Evolutionary conservation across 2,113 vertebrate species (phyloP), one percentile per base, ranked within the genome.

Genomic region (Nansenia antarctica): DNA sequence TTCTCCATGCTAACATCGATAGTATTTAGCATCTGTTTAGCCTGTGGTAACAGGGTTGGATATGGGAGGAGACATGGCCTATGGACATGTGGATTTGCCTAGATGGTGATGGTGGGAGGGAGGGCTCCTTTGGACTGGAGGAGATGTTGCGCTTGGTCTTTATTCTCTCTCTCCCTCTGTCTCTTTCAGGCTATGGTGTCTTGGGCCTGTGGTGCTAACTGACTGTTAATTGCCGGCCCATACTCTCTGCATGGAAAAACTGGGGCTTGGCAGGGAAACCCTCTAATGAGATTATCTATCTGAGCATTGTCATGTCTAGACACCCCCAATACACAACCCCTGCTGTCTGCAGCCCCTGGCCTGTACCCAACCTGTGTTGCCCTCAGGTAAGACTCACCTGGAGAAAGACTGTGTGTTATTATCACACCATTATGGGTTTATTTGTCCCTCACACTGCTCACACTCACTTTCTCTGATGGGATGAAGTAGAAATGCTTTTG

Each of bases 271-370:
- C 81, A 81, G 77, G 76, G 85, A 76, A 85, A 88, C 85, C 65
- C 62, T 59, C 87, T 89, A 93, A 93, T 91, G 86, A 81, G 88
- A 90, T 92, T 92, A 91, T 82, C 88, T 80, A 82, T 80, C 80
- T 72, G 69, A 62, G 76, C 77, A 84, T 27, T 79, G 85, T 72
- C 67, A 65, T 86, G 81, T 91, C 91, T 93, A 90, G 85, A 85
- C 85, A 82, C 72, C 58, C n/a, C 78, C 88, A 90, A 86, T 92
- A 91, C 92, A 90, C 91, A 90, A 84, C 61, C 65, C 55, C 18
- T 39, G 52, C 22, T 45, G 26, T 42, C 27, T 24, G 39, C 22
- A 29, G 24, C 31, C 14, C 14, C 37, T 42, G 18, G 53, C 42
- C 72, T 26, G 47, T 49, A 55, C 69, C 31, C 42, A 14, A 5